Base-by-base conservation (phyloP, 2,888 invertebrate species). In the Drosophila kambysellisi region DNA sequence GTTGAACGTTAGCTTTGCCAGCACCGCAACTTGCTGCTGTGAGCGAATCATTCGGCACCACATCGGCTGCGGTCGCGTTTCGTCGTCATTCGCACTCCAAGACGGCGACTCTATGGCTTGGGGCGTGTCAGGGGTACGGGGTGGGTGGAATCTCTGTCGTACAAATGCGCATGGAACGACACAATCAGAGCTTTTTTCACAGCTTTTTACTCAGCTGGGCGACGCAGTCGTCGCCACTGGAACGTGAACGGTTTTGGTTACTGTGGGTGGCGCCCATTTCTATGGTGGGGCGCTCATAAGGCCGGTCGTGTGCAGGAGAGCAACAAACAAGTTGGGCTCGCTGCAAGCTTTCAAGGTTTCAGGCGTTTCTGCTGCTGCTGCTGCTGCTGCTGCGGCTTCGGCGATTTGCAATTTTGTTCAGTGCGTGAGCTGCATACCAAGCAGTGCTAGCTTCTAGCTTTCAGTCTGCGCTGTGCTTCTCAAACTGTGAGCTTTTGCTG, bases 261-360 rank as follows among this genome's bases (percentile, higher is more conserved):
- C 59, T 67, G 78, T 77, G 79, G 81, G 79, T 81, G 81, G 81
- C 60, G 48, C 59, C 62, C 71, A 64, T 52, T 64, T 46, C 6
- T 25, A 54, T 11, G 17, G 20, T 17, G 58, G 68, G 43, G 46
- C 46, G 59, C 39, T 57, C 54, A 39, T 51, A 59, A 51, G 51
- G 78, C 71, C 77, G 81, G 78, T 62, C 60, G 54, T 66, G 51
- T 50, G 57, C 33, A 43, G 53, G 61, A 67, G 80, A 79, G 74
- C 63, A 65, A 5, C 51, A 75, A 80, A 64, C 63, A 76, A 76
- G 58, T 76, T 63, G 50, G 53, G 54, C 58, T 65, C 69, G 60
- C 67, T 69, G 75, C 59, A 80, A 73, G 73, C 70, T 80, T 73
- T 76, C 69, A 77, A 88, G 86, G 85, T 88, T 82, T 82, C 62